Percentiles rank a stretch among this genome's conserved stretches.
These are phyloP conservation scores for Leptinotarsa tumamoca DNA, from an alignment of 2,888 invertebrate genomes.

Conservation along the genomic window DNA sequence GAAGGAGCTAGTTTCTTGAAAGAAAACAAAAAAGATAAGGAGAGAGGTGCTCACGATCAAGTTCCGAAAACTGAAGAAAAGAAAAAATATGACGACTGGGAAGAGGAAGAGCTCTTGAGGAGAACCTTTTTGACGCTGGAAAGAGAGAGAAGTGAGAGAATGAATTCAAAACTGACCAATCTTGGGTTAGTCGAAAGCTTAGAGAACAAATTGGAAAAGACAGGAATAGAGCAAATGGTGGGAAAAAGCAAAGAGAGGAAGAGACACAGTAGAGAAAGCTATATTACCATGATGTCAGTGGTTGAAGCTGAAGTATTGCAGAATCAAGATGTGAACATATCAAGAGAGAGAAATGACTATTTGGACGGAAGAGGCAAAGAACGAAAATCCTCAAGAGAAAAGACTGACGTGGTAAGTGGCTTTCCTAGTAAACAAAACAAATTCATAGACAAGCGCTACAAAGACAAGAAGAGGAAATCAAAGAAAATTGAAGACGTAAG, in stretches of 20 bases:
- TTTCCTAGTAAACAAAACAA: slow-evolving; percentile 25
- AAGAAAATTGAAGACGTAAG: slow-evolving; percentile 23
- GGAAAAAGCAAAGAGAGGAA: slow-evolving; percentile 23
- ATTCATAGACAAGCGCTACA: slow-evolving; percentile 3
- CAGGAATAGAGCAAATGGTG: background rate
- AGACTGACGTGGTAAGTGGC: slow-evolving; percentile 48
- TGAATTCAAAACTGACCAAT: background rate
- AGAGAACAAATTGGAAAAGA: background rate
- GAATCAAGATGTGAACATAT: background rate
- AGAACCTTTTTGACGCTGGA: background rate
- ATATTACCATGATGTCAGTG: slow-evolving; percentile 36
- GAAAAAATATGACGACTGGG: slow-evolving; percentile 11
- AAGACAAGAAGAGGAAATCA: slow-evolving; percentile 22
- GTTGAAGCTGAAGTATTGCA: slow-evolving; percentile 31
- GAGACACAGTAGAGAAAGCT: slow-evolving; percentile 21
- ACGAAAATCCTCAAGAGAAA: slow-evolving; percentile 22
- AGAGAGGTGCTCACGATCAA: background rate
- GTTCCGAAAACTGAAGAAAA: slow-evolving; percentile 2
- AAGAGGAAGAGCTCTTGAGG: slow-evolving; percentile 28
- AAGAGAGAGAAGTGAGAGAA: background rate
- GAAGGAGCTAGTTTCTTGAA: background rate
- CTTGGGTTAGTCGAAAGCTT: background rate
- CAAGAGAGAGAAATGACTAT: slow-evolving; percentile 1
- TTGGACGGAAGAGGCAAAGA: slow-evolving; percentile 3
- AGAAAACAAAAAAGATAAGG: slow-evolving; percentile 15